These are phyloP conservation scores for Amblyopsis rosae DNA, from an alignment of 2,113 vertebrate species.

Conservation along the genomic window DNA sequence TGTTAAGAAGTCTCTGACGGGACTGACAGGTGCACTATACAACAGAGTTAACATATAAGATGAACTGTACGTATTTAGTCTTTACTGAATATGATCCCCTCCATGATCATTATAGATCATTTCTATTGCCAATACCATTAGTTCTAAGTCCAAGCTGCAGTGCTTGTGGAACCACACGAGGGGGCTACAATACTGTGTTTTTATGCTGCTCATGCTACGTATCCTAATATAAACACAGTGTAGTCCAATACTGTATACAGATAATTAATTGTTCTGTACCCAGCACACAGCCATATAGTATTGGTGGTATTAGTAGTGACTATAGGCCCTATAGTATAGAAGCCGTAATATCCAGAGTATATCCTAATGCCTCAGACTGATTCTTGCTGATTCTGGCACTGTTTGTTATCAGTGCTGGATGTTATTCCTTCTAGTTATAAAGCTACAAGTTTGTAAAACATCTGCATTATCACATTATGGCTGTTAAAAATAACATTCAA, in stretches of 20 bases:
- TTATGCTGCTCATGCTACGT: too few relatives aligned
- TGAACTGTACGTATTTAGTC: not conserved
- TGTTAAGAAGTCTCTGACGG: slow-evolving; percentile 4
- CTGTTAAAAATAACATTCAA: not conserved
- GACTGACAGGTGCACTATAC: slow-evolving; percentile 24
- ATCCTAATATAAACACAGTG: not conserved
- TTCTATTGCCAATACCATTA: too few relatives aligned
- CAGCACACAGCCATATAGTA: not conserved
- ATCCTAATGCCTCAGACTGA: not conserved
- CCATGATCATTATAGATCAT: too few relatives aligned
- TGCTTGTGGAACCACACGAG: not conserved
- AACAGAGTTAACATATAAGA: not conserved
- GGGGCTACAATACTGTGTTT: not conserved
- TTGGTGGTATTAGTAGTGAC: not conserved
- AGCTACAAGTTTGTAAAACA: not conserved
- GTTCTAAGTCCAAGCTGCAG: not conserved
- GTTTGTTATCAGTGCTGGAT: slow-evolving; percentile 5
- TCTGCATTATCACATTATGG: not conserved
- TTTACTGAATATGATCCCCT: not conserved
- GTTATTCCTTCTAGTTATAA: slow-evolving; percentile 3
- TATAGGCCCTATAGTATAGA: too few relatives aligned
- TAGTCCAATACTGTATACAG: not conserved
- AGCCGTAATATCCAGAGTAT: not conserved
- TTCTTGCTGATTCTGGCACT: not conserved
- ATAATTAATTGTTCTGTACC: not conserved